These are phyloP conservation scores for Rhipidura dahli DNA, from an alignment of 2,113 vertebrate species.

Conservation along the genomic window DNA sequence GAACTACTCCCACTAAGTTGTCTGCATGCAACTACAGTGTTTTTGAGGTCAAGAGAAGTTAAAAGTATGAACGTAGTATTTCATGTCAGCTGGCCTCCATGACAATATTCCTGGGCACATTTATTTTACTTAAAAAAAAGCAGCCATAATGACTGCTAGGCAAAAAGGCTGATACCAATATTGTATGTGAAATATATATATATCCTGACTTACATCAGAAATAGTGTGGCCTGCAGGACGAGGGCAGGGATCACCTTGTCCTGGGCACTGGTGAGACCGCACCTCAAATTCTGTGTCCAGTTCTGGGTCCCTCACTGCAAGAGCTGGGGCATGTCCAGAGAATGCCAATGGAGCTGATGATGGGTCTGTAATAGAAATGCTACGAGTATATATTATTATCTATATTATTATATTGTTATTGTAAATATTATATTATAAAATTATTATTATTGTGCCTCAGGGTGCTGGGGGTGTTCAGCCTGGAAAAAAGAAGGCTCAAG, in stretches of 20 bases:
- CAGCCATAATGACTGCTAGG: neutral
- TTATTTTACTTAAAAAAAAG: neutral
- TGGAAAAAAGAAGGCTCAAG: neutral
- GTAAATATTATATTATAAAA: neutral
- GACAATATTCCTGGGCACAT: neutral
- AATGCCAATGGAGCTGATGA: neutral
- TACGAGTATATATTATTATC: neutral
- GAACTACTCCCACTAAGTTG: neutral
- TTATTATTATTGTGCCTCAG: neutral
- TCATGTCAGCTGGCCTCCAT: neutral
- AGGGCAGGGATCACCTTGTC: neutral
- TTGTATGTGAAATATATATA: neutral
- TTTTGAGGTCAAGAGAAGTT: neutral
- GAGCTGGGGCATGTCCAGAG: neutral
- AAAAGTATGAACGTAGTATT: neutral
- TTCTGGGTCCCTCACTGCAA: neutral
- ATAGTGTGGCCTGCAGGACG: neutral
- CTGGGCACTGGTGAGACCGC: accelerated
- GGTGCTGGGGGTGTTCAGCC: neutral
- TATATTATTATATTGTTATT: too few relatives aligned
- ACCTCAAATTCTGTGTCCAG: neutral
- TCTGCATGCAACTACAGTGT: neutral
- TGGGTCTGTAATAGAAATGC: neutral
- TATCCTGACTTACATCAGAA: neutral
- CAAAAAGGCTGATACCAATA: neutral